A percentile compares a stretch with the other conserved stretches of the same genome.
Conservation (phyloP, 2,888 invertebrate species). For the Yponomeuta sedellus region DNA sequence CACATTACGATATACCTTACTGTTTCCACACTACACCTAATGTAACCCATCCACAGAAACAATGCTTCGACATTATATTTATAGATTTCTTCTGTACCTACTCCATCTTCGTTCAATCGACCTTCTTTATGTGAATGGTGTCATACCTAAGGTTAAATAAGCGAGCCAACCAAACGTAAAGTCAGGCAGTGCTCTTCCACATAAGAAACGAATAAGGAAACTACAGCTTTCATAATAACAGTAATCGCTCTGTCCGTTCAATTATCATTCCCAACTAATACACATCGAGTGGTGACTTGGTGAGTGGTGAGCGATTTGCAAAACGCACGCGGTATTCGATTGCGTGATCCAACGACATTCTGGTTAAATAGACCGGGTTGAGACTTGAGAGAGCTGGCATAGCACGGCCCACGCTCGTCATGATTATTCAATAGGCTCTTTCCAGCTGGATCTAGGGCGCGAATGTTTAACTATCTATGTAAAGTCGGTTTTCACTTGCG, state of each 20-base stretch:
- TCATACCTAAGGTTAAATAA: too few species aligned
- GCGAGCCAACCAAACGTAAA: too few species aligned
- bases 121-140: too few species aligned
- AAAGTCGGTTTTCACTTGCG: neutral
- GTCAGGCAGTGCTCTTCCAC: neutral
- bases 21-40: neutral
- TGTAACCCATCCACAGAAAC: neutral
- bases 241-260: neutral
- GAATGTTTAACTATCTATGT: conserved; percentile 1
- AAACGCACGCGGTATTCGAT: neutral
- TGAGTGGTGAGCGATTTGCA: neutral
- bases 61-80: too few species aligned
- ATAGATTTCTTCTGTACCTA: too few species aligned
- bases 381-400: neutral
- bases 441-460: conserved; percentile 48
- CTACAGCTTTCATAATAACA: neutral
- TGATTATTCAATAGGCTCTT: conserved; percentile 68
- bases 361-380: conserved; percentile 1
- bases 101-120: too few species aligned
- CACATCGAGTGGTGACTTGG: neutral
- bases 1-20: too few species aligned
- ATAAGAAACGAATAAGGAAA: neutral
- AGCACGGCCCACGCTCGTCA: conserved; percentile 40
- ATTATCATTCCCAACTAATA: conserved; percentile 2
- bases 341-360: conserved; percentile 1